Base-by-base conservation (phyloP, 2,113 vertebrate genomes). In the Piliocolobus tephrosceles region DNA sequence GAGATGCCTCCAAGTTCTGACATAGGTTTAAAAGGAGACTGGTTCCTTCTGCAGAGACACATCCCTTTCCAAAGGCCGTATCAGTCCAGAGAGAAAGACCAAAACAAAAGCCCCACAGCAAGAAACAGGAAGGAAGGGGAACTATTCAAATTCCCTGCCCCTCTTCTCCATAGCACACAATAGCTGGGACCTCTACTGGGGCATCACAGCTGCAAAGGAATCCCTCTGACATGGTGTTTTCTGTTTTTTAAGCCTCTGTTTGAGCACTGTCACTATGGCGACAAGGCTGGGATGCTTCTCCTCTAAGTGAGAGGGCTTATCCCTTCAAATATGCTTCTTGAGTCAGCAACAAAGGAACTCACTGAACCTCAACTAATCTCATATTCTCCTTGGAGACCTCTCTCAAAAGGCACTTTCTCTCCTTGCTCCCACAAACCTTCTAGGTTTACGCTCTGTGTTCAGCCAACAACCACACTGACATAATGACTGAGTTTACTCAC, bases 291-390 rank as follows among this genome's bases (percentile, higher is more conserved):
- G 98, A 98, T 98, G 98, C 95, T 97, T 64, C 96, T 98, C 96
- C 95, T 98, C 94, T 97, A 99, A 98, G 98, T 93, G 97, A 98
- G 90, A 14, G 81, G 35, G 94, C 87, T 98, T 98, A 97, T 98
- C 98, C 98, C 81, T 98, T 98, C 98, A 98, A 98, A 98, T 98
- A 97, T 98, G 98, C 98, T 98, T 97, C 96, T 97, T 92, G 64
- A 86, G 0, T 98, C 98, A 98, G 95, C 89, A 97, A 98, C 98
- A 99, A 99, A 99, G 97, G 88, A 95, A 98, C 91, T 98, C 98
- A 96, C 22, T 98, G 98, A 99, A 98, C 98, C 98, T 98, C 98
- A 98, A 98, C 98, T 98, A 98, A 99, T 99, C 97, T 97, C 97
- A 97, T 96, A 97, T 98, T 98, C 97, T 98, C 93, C 96, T 94